Evolutionary conservation across 2,888 invertebrate species (phyloP).

Genomic region (Pristionchus entomophagus): DNA sequence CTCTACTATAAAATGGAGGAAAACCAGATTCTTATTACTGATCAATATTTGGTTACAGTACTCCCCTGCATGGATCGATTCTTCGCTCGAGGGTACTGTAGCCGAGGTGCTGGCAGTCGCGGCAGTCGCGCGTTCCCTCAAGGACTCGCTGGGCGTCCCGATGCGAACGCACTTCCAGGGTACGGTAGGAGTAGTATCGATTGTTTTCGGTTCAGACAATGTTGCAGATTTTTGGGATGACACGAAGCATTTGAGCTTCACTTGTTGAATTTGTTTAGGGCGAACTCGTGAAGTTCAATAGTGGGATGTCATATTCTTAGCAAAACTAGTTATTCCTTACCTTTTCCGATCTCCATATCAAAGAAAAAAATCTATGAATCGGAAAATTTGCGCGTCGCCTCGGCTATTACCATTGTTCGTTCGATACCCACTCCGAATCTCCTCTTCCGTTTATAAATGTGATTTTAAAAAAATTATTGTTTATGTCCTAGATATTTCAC

Average conservation of each 20-base stretch:
- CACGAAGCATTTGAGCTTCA: not conserved
- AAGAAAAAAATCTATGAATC: too few relatives aligned
- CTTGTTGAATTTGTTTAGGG: not conserved
- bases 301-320: too few relatives aligned
- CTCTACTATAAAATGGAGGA: too few relatives aligned
- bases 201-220: not conserved
- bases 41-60: not conserved
- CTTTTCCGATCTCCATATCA: too few relatives aligned
- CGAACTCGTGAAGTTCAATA: not conserved
- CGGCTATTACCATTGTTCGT: too few relatives aligned
- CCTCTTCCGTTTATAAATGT: too few relatives aligned
- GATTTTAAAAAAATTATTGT: too few relatives aligned
- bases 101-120: conserved; percentile 54
- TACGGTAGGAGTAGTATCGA: not conserved
- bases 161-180: conserved; percentile 56
- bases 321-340: too few relatives aligned
- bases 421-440: too few relatives aligned
- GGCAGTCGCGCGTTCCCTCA: conserved; percentile 54
- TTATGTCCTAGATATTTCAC: too few relatives aligned
- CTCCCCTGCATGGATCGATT: conserved; percentile 24
- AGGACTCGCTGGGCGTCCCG: conserved; percentile 57
- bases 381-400: too few relatives aligned
- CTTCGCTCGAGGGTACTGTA: conserved; percentile 54
- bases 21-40: too few relatives aligned
- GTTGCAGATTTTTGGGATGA: not conserved